phyloP scores from a whole-genome alignment of 2,888 invertebrate species.

The Dione juno region DNA sequence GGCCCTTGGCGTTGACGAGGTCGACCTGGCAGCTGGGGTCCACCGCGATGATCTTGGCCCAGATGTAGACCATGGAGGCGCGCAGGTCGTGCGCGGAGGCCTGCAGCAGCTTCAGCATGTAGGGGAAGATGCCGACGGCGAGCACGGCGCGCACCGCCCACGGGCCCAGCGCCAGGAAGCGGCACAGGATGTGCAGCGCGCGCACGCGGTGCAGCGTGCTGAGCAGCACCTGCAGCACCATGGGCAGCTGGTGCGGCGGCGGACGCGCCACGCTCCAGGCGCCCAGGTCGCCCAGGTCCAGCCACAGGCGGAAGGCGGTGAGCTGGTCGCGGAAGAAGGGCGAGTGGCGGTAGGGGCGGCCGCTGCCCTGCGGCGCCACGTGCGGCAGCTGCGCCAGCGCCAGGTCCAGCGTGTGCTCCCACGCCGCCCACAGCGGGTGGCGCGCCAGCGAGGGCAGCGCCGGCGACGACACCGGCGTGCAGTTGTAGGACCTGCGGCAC shows the following conservation, averaged over 20 bases:
- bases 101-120: slow-evolving; percentile 97
- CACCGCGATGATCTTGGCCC: slow-evolving; percentile 99
- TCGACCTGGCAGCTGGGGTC: slow-evolving; percentile 98
- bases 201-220: slow-evolving; percentile 92
- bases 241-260: slow-evolving; percentile 98
- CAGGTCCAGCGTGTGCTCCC: slow-evolving; percentile 98
- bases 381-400: slow-evolving; percentile 94
- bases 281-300: slow-evolving; percentile 86
- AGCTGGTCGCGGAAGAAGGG: slow-evolving; percentile 99
- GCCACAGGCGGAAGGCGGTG: slow-evolving; percentile 98
- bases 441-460: slow-evolving; percentile 94
- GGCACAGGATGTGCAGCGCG: slow-evolving; percentile 96
- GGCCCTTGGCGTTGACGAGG: slow-evolving; percentile 95
- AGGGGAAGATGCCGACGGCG: slow-evolving; percentile 99
- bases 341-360: slow-evolving; percentile 85
- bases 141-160: slow-evolving; percentile 96
- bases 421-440: slow-evolving; percentile 97
- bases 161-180: slow-evolving; percentile 96
- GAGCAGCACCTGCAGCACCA: slow-evolving; percentile 95
- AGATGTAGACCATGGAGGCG: slow-evolving; percentile 97
- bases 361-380: slow-evolving; percentile 81
- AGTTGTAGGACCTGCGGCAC: slow-evolving; percentile 94
- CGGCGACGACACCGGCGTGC: slow-evolving; percentile 97
- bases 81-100: slow-evolving; percentile 96
- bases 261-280: slow-evolving; percentile 78